Evolutionary conservation across 2,888 invertebrate genomes (phyloP).

Genomic region (Tuta absoluta): DNA sequence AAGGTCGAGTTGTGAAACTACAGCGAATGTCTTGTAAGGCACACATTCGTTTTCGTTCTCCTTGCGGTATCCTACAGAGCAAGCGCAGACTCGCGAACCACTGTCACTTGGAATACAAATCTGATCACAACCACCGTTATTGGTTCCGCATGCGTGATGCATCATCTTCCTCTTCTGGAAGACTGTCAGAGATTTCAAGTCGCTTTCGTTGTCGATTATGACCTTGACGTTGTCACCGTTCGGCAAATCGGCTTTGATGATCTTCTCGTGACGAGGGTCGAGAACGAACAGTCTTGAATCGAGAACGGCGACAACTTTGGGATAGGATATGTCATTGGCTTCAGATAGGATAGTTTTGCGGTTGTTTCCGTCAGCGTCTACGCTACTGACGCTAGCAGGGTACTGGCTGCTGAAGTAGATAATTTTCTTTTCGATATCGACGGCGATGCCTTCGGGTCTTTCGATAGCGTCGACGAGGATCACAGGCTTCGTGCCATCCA

Average conservation of each 20-base stretch:
- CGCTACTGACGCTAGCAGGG: conserved; percentile 86
- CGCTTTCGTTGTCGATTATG: conserved; percentile 92
- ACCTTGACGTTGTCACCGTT: conserved; percentile 88
- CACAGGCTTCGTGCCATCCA: conserved; percentile 93
- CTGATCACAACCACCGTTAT: conserved; percentile 97
- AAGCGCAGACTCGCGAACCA: conserved; percentile 90
- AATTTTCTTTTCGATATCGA: conserved; percentile 90
- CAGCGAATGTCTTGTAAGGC: conserved; percentile 93
- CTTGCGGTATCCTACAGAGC: conserved; percentile 93
- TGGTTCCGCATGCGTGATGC: conserved; percentile 91
- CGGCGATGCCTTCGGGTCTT: conserved; percentile 90
- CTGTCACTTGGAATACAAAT: conserved; percentile 94
- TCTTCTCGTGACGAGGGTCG: conserved; percentile 94
- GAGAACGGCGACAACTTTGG: conserved; percentile 90
- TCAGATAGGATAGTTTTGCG: conserved; percentile 85
- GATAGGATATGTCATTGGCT: conserved; percentile 86
- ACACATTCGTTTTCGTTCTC: conserved; percentile 89
- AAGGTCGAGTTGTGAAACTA: conserved; percentile 94
- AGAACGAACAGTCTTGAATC: conserved; percentile 92
- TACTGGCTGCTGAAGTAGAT: conserved; percentile 93
- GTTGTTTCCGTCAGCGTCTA: conserved; percentile 87
- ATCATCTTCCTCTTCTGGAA: conserved; percentile 91
- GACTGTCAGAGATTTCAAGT: conserved; percentile 92
- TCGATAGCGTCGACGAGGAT: conserved; percentile 87
- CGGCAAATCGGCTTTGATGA: conserved; percentile 91